Evolutionary conservation across 2,888 invertebrate species (phyloP), one percentile per base, ranked within the genome.

Genomic region (Pristionchus maxplancki): DNA sequence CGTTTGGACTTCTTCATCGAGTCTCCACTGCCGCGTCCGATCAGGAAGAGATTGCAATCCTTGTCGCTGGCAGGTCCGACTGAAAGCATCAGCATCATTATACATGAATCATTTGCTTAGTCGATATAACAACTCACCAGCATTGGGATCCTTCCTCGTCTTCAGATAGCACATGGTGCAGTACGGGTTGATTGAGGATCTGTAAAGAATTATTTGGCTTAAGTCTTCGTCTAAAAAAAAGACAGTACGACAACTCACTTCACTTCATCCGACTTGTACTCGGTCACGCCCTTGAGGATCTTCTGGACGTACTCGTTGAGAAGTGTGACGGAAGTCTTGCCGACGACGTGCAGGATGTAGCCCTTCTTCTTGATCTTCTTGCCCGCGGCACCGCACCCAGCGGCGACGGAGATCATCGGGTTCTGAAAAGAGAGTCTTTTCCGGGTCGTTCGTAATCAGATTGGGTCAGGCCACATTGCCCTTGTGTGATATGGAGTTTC

Each of bases 251-350:
- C n/a, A 44, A 81, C 81, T 81, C 28, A 82, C 82, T 40, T 48
- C 1, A 82, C 82, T 82, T 82, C 82, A 5, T 34, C 40, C 20
- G 24, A 82, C 82, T 82, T 40, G n/a, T 82, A 82, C 28, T 17
- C 31, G 6, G n/a, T 9, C 8, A 13, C 24, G 17, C 82, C 82
- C 34, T 50, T 82, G 31, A 82, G 17, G 1, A 82, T n/a, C 34
- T 82, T 82, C 82, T 82, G 82, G 17, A 53, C 53, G 37, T 50
- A 82, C 53, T 82, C 82, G 31, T 82, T 37, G 4, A 82, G 40
- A 11, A 82, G 48, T 11, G 82, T 82, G 53, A 82, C 82, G 31
- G 82, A 82, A 13, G 82, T 82, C 82, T 82, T 82, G 24, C 82
- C 82, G 20, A 82, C 82, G 9, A 40, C n/a, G 17, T 50, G 17